These are phyloP conservation scores for Larimichthys polyactis DNA, from an alignment of 2,113 vertebrate genomes.

Conservation along the genomic window DNA sequence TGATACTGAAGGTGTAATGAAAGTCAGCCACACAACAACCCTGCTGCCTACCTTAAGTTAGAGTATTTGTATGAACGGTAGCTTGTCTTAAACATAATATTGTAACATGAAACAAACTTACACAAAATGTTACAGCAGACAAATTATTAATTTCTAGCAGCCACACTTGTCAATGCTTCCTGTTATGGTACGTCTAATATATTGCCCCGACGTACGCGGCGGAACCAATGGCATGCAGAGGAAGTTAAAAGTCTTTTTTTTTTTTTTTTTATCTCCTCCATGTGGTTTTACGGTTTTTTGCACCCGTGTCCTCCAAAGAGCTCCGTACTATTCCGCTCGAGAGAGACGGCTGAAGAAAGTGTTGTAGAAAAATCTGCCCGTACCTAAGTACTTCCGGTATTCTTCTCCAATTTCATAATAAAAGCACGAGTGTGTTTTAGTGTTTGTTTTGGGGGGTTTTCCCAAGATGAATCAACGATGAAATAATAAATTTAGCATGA, in stretches of 20 bases:
- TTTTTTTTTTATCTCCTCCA: no score
- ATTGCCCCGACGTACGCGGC: constrained; percentile 2
- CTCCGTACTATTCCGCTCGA: no score
- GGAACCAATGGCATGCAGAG: constrained; percentile 16
- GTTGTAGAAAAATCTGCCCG: no score
- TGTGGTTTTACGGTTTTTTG: no score
- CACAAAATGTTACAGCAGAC: not conserved
- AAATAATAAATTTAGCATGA: not conserved
- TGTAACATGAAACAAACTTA: constrained; percentile 24
- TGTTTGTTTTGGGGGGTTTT: no score
- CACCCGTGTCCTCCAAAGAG: no score
- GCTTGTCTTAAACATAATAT: not conserved
- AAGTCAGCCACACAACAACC: not conserved
- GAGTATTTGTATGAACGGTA: no score
- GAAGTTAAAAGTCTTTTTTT: no score
- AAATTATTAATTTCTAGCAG: not conserved
- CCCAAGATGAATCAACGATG: not conserved
- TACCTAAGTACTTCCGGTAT: not conserved
- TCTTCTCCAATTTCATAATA: not conserved
- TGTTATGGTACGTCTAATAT: constrained; percentile 38
- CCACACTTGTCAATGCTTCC: not conserved
- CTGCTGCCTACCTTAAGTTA: not conserved
- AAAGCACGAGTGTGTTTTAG: not conserved
- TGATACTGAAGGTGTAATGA: not conserved
- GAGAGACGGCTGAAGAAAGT: no score